phyloP scores from a whole-genome alignment of 2,113 vertebrate genomes.

The Neolamprologus sp. region DNA sequence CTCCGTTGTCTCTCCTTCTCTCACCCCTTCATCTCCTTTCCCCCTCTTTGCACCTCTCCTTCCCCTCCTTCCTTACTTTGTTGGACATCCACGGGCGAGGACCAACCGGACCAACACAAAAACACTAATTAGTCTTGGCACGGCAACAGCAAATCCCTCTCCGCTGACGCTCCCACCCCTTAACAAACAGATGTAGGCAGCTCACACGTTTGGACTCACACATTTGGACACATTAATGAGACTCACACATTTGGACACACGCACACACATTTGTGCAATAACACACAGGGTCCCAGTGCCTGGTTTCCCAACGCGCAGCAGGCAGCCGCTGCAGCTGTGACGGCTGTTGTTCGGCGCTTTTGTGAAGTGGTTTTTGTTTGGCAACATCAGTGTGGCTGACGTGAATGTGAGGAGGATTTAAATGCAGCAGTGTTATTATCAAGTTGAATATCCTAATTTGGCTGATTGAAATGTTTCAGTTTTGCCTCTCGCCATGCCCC shows the following conservation, averaged over 20 bases:
- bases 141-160: constrained; percentile 18
- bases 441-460: not conserved
- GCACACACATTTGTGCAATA: not conserved
- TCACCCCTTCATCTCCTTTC: not conserved
- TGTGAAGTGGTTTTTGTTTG: not conserved
- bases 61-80: not conserved
- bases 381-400: not conserved
- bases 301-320: not conserved
- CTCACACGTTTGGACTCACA: not conserved
- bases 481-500: not conserved
- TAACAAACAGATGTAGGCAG: constrained; percentile 6
- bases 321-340: constrained; percentile 24
- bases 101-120: constrained; percentile 29
- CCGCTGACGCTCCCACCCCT: not conserved
- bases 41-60: not conserved
- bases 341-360: constrained; percentile 5
- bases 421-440: not conserved
- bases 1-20: not conserved
- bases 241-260: not conserved
- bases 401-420: not conserved
- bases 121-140: constrained; percentile 54
- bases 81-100: not conserved
- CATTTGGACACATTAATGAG: not conserved
- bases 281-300: not conserved
- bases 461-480: constrained; percentile 8